Conservation (phyloP, 1,140 invertebrate species). For the Caerostris extrusa region DNA sequence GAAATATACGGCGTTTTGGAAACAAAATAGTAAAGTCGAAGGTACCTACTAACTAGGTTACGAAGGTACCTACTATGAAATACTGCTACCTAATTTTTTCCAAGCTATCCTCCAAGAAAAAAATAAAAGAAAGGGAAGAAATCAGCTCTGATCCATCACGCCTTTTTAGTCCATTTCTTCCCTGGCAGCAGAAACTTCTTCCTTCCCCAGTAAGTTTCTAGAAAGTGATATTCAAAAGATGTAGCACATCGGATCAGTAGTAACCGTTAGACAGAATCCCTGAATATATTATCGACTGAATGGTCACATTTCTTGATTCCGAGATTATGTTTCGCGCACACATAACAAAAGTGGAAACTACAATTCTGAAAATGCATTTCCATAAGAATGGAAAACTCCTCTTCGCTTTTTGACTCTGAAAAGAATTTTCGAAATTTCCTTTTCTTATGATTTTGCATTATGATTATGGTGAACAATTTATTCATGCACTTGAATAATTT, state of each 20-base stretch:
- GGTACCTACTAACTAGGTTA: too few species aligned
- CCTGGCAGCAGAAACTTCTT: background rate
- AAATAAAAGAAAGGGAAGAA: background rate
- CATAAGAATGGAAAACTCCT: background rate
- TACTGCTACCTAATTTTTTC: too few species aligned
- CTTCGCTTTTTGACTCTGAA: background rate
- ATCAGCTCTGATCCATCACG: background rate
- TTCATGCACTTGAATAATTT: too few species aligned
- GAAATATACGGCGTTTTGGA: too few species aligned
- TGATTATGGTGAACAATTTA: too few species aligned
- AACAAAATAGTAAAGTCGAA: too few species aligned
- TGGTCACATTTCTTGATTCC: background rate
- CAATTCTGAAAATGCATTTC: slow-evolving; percentile 14
- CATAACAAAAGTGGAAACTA: background rate
- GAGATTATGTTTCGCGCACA: background rate
- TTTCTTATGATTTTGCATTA: too few species aligned
- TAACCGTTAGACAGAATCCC: background rate
- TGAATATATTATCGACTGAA: slow-evolving; percentile 33
- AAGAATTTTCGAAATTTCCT: background rate
- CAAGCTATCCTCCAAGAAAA: too few species aligned
- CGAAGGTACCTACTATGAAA: too few species aligned
- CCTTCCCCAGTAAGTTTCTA: background rate
- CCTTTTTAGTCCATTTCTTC: slow-evolving; percentile 32
- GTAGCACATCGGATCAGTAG: slow-evolving; percentile 15
- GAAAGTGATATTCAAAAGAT: slow-evolving; percentile 24